Percentiles rank a stretch among this genome's conserved stretches.
These are phyloP conservation scores for Pycnonotus jocosus DNA, from an alignment of 2,113 vertebrate genomes.

Conservation along the genomic window DNA sequence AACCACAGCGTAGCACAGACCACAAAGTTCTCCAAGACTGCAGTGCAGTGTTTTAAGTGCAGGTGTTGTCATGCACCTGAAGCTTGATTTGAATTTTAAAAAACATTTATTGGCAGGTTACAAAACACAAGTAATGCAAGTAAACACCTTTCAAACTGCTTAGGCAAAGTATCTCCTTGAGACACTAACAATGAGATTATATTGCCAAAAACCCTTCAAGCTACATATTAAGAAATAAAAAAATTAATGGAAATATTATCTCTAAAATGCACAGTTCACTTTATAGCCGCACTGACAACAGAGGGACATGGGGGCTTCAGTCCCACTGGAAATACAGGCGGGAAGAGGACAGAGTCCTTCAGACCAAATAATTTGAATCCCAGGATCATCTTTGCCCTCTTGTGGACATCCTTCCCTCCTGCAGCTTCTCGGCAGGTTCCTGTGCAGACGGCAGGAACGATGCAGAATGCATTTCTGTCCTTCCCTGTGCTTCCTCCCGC, in stretches of 20 bases:
- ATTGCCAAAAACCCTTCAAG: neutral
- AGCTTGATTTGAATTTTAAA: neutral
- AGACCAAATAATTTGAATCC: neutral
- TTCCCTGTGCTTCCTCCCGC: neutral
- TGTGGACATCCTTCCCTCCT: constrained; percentile 19
- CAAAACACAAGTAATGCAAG: neutral
- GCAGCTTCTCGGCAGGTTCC: neutral
- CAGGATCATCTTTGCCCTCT: constrained; percentile 33
- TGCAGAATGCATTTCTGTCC: neutral
- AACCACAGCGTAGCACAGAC: neutral
- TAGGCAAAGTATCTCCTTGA: neutral
- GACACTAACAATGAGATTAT: neutral
- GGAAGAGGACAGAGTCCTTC: fast-evolving
- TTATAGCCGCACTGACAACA: neutral
- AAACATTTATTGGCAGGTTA: neutral
- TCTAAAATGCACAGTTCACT: neutral
- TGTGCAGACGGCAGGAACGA: neutral
- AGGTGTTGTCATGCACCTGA: neutral
- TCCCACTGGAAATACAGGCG: neutral
- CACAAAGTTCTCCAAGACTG: neutral
- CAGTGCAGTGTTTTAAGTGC: neutral
- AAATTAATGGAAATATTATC: neutral
- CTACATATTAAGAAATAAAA: neutral
- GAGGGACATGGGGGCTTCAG: neutral
- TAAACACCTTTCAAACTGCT: neutral